These are phyloP conservation scores for Microctonus brassicae DNA, from an alignment of 2,888 invertebrate genomes.

Conservation along the genomic window DNA sequence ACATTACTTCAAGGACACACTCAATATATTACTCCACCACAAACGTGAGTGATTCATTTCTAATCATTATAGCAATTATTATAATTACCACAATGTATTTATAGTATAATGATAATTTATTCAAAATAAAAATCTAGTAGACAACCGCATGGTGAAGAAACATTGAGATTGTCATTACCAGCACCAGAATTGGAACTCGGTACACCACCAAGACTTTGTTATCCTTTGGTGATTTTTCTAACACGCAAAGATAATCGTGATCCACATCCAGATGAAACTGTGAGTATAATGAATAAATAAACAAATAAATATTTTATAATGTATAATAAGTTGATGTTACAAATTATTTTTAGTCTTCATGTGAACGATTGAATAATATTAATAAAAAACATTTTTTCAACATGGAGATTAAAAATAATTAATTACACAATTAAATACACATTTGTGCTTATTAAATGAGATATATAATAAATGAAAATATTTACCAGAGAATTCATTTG, in stretches of 20 bases:
- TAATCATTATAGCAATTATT: no score
- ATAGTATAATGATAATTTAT: neutral
- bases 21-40: slow-evolving; percentile 65
- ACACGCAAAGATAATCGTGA: slow-evolving; percentile 76
- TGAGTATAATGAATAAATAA: slow-evolving; percentile 61
- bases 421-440: no score
- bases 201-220: slow-evolving; percentile 81
- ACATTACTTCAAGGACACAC: slow-evolving; percentile 73
- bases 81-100: no score
- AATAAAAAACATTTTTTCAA: no score
- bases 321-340: no score
- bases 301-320: neutral
- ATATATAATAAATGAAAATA: no score
- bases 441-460: neutral
- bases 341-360: no score
- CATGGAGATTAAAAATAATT: no score
- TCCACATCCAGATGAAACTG: slow-evolving; percentile 84
- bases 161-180: slow-evolving; percentile 75
- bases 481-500: no score
- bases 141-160: slow-evolving; percentile 77
- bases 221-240: slow-evolving; percentile 83
- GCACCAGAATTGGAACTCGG: slow-evolving; percentile 77
- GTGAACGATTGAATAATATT: no score
- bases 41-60: slow-evolving; percentile 59
- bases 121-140: slow-evolving; percentile 70